phyloP scores from a whole-genome alignment of 2,113 vertebrate genomes.

The Mustela nigripes region DNA sequence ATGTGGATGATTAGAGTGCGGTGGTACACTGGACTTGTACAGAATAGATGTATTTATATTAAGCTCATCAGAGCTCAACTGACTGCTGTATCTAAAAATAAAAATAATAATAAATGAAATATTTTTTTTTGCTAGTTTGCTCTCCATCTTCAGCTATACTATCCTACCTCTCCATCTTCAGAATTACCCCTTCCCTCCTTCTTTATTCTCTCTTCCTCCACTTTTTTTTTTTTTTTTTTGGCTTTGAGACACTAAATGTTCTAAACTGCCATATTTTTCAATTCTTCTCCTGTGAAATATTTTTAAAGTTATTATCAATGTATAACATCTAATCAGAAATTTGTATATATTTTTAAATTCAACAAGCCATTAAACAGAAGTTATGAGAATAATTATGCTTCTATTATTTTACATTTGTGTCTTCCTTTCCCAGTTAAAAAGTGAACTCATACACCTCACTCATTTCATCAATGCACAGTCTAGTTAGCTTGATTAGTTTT shows the following conservation, averaged over 20 bases:
- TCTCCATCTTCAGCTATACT: not conserved
- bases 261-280: not conserved
- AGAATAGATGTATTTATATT: not conserved
- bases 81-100: not conserved
- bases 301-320: not conserved
- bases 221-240: not conserved
- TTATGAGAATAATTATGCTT: not conserved
- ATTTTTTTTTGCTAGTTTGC: not conserved
- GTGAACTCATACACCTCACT: not conserved
- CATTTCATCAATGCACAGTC: not conserved
- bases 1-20: not conserved
- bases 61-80: not conserved
- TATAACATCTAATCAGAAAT: not conserved
- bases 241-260: not conserved
- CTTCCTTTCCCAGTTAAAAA: constrained; percentile 6
- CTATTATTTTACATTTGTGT: not conserved
- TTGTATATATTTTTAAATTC: not conserved
- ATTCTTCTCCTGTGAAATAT: not conserved
- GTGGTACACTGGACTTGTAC: not conserved
- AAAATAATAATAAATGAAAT: not conserved
- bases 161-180: not conserved
- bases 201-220: not conserved
- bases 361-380: not conserved
- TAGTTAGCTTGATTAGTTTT: constrained; percentile 56
- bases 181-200: not conserved